phyloP scores from a whole-genome alignment of 2,113 vertebrate species.

The Xiphophorus couchianus region DNA sequence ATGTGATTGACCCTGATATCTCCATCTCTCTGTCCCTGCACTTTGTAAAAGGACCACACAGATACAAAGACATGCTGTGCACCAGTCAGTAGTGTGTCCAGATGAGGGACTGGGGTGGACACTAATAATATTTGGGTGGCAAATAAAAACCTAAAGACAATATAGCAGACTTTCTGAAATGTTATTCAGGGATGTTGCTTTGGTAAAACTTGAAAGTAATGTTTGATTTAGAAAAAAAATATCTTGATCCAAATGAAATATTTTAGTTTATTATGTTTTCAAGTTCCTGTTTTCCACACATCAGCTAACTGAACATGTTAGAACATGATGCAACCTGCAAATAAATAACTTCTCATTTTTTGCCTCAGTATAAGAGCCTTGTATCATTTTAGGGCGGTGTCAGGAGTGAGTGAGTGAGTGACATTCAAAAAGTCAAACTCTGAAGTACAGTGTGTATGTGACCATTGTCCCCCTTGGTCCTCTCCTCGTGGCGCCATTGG shows the following conservation, averaged over 20 bases:
- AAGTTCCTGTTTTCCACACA: not conserved
- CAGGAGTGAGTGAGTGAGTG: too few species aligned
- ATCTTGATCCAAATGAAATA: not conserved
- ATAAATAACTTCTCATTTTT: too few species aligned
- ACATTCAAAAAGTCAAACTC: too few species aligned
- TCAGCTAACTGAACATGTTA: not conserved
- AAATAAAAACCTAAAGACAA: not conserved
- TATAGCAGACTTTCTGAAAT: not conserved
- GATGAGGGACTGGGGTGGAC: too few species aligned
- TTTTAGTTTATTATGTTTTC: not conserved
- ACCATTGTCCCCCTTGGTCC: not conserved
- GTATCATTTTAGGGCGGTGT: too few species aligned
- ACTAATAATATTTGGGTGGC: too few species aligned
- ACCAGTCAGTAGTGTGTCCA: too few species aligned
- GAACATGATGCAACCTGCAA: not conserved
- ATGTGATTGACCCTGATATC: constrained; percentile 91
- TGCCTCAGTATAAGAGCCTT: too few species aligned
- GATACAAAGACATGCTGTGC: not conserved
- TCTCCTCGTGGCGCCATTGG: too few species aligned
- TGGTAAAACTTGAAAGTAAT: not conserved
- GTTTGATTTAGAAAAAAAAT: not conserved
- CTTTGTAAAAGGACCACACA: constrained; percentile 16
- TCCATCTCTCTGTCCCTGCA: constrained; percentile 84
- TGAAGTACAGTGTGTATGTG: not conserved
- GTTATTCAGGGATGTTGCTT: not conserved